These are phyloP conservation scores for Chymomyza caudatula DNA, from an alignment of 2,888 invertebrate genomes.

Conservation along the genomic window DNA sequence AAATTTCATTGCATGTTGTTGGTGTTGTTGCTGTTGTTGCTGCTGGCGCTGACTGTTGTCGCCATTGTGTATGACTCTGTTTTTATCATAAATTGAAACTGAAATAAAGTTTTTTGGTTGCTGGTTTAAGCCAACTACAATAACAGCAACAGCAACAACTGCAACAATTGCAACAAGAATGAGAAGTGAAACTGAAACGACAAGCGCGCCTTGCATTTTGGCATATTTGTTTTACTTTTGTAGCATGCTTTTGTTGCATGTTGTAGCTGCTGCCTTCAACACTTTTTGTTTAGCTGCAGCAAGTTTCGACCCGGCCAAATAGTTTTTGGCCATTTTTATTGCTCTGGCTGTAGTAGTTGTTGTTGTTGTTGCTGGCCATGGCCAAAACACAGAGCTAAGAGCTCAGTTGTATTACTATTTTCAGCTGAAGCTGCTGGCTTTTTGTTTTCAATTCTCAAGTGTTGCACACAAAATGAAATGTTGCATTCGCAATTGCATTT, in stretches of 20 bases:
- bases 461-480: conserved; percentile 61
- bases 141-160: not conserved
- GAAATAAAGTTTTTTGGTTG: conserved; percentile 62
- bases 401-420: not conserved
- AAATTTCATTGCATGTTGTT: conserved; percentile 59
- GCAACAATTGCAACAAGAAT: not conserved
- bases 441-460: conserved; percentile 65
- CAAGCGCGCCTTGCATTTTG: not conserved
- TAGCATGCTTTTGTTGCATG: conserved; percentile 12
- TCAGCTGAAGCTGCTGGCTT: conserved; percentile 18
- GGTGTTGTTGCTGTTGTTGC: conserved; percentile 27
- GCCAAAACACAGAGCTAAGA: not conserved
- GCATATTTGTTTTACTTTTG: conserved; percentile 33
- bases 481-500: conserved; percentile 54
- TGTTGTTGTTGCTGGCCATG: not conserved
- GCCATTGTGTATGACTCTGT: conserved; percentile 44
- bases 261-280: conserved; percentile 19
- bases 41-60: conserved; percentile 33
- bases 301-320: conserved; percentile 13
- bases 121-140: not conserved
- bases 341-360: conserved; percentile 40
- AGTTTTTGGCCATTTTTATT: conserved; percentile 51
- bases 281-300: conserved; percentile 49
- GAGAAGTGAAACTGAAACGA: not conserved
- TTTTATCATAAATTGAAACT: conserved; percentile 68